Evolutionary conservation across 2,113 vertebrate genomes (phyloP).

Genomic region (Caranx ignobilis): DNA sequence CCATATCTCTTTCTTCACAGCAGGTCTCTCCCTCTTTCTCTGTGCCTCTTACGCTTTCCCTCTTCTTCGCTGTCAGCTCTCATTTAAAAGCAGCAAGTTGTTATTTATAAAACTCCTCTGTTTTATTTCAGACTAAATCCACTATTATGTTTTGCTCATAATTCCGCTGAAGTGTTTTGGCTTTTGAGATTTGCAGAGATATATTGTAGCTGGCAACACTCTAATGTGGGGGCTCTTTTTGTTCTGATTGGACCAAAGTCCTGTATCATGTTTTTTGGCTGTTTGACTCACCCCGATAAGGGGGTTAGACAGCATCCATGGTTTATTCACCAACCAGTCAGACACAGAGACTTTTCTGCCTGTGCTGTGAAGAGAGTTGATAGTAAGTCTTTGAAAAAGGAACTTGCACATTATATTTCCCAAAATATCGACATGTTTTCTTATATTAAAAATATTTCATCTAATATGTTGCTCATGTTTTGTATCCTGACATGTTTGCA

Average conservation of each 20-base stretch:
- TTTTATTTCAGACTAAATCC: constrained; percentile 46
- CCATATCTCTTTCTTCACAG: constrained; percentile 72
- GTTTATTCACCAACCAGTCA: constrained; percentile 45
- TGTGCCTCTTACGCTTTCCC: constrained; percentile 39
- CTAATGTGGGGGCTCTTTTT: not conserved
- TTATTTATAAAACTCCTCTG: constrained; percentile 46
- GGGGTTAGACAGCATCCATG: constrained; percentile 16
- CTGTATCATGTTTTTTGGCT: constrained; percentile 16
- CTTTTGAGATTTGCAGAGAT: constrained; percentile 2
- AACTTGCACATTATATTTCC: not conserved
- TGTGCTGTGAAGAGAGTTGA: not conserved
- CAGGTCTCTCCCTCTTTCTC: constrained; percentile 50
- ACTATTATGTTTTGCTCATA: constrained; percentile 14
- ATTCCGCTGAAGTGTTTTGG: constrained; percentile 16
- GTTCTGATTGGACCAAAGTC: constrained; percentile 28
- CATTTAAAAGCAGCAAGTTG: constrained; percentile 64
- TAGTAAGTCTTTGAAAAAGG: not conserved
- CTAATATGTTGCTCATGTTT: not conserved
- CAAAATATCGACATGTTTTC: not conserved
- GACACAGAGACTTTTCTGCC: constrained; percentile 28
- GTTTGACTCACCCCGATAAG: constrained; percentile 14
- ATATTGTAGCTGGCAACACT: not conserved
- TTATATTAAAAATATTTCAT: not conserved
- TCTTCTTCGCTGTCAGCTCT: constrained; percentile 55
- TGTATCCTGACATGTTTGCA: not conserved